Evolutionary conservation across 2,888 invertebrate genomes (phyloP), one percentile per base, ranked within the genome.

Genomic region (Megastigmus dorsalis): DNA sequence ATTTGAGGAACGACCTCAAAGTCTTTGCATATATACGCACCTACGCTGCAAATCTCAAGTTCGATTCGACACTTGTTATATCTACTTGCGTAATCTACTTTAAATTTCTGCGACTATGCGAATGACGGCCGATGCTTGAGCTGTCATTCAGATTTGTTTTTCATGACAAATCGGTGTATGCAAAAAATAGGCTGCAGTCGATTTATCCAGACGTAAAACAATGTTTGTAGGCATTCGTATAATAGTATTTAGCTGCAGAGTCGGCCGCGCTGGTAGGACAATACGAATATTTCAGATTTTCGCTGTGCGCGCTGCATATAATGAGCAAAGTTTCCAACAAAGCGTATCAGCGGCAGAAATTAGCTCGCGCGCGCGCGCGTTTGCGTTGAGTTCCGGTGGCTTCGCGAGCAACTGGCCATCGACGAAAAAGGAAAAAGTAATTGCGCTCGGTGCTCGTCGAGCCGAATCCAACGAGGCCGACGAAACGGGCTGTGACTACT

Each of bases 381-480:
- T n/a, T n/a, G n/a, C n/a, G 18, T 9, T 2, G 26, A 9, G 26
- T 50, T 30, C 20, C 38, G 20, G 33, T 38, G 38, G n/a, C 36
- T 54, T 54, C 57, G 20, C 38, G 9, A 10, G 10, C 23, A 23
- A 41, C 20, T 60, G 15, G 10, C 33, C 10, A 38, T 23, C 6
- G 50, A 28, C 54, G 30, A 33, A 30, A 33, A 3, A 30, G 18
- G 54, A 54, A 54, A 33, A 54, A 7, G 15, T 15, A 60, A 60
- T 60, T 43, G 28, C 28, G n/a, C 43, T n/a, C n/a, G n/a, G 23
- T 57, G 38, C 1, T 23, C 38, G 7, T 26, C 59, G 59, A 43
- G 41, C n/a, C 43, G 59, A 43, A 43, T 60, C 59, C n/a, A 60
- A 43, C 43, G 28, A 26, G 43, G 43, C 15, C 59, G 9, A 30